Evolutionary conservation across 1,140 invertebrate species (phyloP), one percentile per base, ranked within the genome.

Genomic region (Neodiprion virginianus): DNA sequence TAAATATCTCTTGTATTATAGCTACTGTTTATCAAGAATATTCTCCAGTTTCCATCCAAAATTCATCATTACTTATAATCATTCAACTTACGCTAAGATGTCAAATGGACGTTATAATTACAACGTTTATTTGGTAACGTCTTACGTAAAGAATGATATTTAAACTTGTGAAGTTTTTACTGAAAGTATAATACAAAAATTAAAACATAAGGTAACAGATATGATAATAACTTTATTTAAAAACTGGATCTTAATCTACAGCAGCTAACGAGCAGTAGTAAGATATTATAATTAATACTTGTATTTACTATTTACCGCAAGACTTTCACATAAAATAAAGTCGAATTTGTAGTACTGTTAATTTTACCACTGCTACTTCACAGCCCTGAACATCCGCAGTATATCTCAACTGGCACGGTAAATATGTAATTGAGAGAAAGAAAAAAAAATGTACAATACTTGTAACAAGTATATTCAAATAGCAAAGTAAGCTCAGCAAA

Each of bases 331-430:
- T 8, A 12, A 61, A 61, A 61, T 61, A 61, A 61, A 61, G 53
- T 61, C 53, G n/a, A 61, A 61, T 61, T 61, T 8, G n/a, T 61
- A 61, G n/a, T 40, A 61, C 53, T 61, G 53, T 61, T 61, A 61
- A 17, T 61, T 61, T 61, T 61, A 61, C 53, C 53, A 61, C 53
- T 14, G 53, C 53, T 61, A 61, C 53, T 8, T 61, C 53, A 17
- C 53, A 61, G 53, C 11, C 53, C 53, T 17, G 2, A 40, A 40
- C 28, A 40, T 40, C 28, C 5, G 28, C 28, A 40, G 28, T 40
- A 40, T 40, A 40, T 40, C 2, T 40, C 28, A 1, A 3, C 28
- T 40, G 28, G 28, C 28, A 40, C 28, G 28, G 28, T 40, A 40
- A 40, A 40, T 40, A 40, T 40, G 28, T 40, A 40, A 40, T 40